Conservation (phyloP, 2,888 invertebrate genomes). For the Aleiodes leptofemur region DNA sequence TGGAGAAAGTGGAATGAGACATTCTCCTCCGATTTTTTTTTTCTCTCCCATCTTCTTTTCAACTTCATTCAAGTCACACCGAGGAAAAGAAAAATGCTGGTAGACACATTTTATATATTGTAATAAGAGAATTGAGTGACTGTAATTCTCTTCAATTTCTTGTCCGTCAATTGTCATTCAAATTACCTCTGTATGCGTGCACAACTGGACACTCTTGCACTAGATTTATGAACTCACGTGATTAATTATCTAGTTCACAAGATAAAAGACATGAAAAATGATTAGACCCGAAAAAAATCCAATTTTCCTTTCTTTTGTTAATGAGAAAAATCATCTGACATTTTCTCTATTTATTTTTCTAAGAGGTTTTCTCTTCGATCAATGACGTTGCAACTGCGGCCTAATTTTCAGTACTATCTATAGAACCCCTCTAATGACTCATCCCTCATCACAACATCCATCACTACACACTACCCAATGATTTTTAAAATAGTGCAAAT, state of each 20-base stretch:
- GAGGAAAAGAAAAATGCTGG: no score
- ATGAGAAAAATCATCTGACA: neutral
- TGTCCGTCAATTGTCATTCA: neutral
- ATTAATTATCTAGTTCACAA: no score
- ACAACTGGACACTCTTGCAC: neutral
- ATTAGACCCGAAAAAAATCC: no score
- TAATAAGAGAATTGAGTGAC: neutral
- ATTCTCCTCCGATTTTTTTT: no score
- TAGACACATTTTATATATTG: no score
- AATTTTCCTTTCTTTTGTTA: neutral
- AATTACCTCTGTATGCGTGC: neutral
- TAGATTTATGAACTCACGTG: neutral
- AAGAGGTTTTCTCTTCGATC: neutral
- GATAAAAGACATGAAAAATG: no score
- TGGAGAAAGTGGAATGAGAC: no score
- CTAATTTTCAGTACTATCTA: slow-evolving; percentile 12
- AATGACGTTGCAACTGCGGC: slow-evolving; percentile 6
- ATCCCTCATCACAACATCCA: neutral
- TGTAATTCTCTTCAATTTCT: neutral
- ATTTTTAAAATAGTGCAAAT: no score
- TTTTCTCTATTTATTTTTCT: neutral
- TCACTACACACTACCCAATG: no score
- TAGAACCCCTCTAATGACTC: neutral
- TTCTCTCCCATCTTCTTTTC: no score
- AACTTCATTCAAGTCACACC: no score